Evolutionary conservation across 2,888 invertebrate species (phyloP).

Genomic region (Autographa pulchrina): DNA sequence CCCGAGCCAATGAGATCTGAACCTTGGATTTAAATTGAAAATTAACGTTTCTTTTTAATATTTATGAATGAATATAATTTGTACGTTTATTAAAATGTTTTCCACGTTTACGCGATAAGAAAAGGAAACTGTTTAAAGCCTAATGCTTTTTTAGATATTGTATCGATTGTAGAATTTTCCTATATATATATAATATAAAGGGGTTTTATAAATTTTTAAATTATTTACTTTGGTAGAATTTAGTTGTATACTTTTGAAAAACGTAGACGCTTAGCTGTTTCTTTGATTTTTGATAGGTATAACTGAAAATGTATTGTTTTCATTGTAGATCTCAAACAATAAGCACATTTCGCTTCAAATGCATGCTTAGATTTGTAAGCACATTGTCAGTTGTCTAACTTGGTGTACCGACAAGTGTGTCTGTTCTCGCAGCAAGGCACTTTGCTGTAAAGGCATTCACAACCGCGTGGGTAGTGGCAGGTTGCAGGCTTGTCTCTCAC

Average conservation of each 20-base stretch:
- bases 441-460: slow-evolving; percentile 46
- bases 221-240: too few species aligned
- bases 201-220: too few species aligned
- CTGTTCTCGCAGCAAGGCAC: slow-evolving; percentile 20
- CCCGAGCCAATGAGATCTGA: slow-evolving; percentile 39
- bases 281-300: too few species aligned
- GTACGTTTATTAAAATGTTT: slow-evolving; percentile 8
- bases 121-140: slow-evolving; percentile 12
- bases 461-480: slow-evolving; percentile 57
- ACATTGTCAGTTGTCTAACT: slow-evolving; percentile 32
- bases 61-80: slow-evolving; percentile 22
- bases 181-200: too few species aligned
- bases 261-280: too few species aligned
- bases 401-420: slow-evolving; percentile 46
- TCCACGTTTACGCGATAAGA: background rate
- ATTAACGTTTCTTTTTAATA: slow-evolving; percentile 25
- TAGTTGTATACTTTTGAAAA: too few species aligned
- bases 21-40: slow-evolving; percentile 47
- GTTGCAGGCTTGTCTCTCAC: slow-evolving; percentile 54
- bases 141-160: background rate
- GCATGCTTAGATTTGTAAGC: slow-evolving; percentile 36
- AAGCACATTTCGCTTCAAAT: slow-evolving; percentile 8
- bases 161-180: background rate
- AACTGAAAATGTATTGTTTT: background rate
- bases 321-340: background rate